A percentile compares a stretch with the other conserved stretches of the same genome.
phyloP scores from a whole-genome alignment of 1,140 invertebrate genomes.

The Heterodera carotae region DNA sequence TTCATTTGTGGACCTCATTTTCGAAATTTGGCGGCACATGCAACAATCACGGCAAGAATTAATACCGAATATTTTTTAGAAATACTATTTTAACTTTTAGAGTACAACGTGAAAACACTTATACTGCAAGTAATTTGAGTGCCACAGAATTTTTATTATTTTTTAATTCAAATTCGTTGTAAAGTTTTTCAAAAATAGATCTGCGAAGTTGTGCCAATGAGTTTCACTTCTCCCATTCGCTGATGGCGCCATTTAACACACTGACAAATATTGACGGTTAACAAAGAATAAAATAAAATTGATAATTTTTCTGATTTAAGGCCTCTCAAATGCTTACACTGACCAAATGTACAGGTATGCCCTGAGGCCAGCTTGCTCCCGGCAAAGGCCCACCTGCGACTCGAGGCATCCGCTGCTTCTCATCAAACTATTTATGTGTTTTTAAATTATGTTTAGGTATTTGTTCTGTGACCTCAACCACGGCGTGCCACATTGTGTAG shows the following conservation, averaged over 20 bases:
- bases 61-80: background rate
- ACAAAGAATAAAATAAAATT: background rate
- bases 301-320: conserved; percentile 26
- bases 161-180: background rate
- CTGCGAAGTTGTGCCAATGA: conserved; percentile 58
- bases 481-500: conserved; percentile 62
- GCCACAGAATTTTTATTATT: background rate
- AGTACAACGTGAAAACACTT: background rate
- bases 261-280: conserved; percentile 59
- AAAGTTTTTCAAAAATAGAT: conserved; percentile 35
- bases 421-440: background rate
- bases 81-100: background rate
- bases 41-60: conserved; percentile 52
- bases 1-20: conserved; percentile 67
- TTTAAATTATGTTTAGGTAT: conserved; percentile 36
- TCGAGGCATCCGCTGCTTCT: conserved; percentile 37
- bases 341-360: conserved; percentile 61
- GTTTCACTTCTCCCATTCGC: conserved; percentile 61
- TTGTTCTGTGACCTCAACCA: conserved; percentile 60
- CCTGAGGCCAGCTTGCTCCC: conserved; percentile 56
- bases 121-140: background rate
- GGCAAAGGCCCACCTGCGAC: conserved; percentile 57
- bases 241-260: conserved; percentile 58
- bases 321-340: conserved; percentile 62
- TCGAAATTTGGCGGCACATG: conserved; percentile 65